These are phyloP conservation scores for Chymomyza procnemis DNA, from an alignment of 2,888 invertebrate genomes.

Conservation along the genomic window DNA sequence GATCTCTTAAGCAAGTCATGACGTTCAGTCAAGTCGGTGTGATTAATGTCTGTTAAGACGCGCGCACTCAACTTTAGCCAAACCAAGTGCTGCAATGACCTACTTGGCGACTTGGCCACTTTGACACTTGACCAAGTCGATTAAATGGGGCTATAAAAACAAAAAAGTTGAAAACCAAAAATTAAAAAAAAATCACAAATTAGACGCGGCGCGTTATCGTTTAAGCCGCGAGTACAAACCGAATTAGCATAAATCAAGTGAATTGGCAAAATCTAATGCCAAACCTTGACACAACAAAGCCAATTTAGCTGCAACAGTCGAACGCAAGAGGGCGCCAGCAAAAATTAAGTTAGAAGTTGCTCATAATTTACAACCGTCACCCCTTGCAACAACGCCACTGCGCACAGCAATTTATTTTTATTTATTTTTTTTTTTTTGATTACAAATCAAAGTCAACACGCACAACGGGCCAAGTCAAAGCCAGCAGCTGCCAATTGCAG, in stretches of 20 bases:
- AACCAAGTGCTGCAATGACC: slow-evolving; percentile 33
- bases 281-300: slow-evolving; percentile 37
- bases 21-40: neutral
- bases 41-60: neutral
- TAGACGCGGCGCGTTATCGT: slow-evolving; percentile 21
- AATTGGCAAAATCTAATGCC: neutral
- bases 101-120: slow-evolving; percentile 26
- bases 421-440: no score
- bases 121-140: slow-evolving; percentile 29
- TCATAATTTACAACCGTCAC: no score
- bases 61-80: neutral
- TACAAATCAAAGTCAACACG: slow-evolving; percentile 33
- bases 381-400: neutral
- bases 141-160: neutral
- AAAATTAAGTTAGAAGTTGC: neutral
- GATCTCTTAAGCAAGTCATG: neutral
- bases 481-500: neutral
- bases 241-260: slow-evolving; percentile 42
- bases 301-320: slow-evolving; percentile 1
- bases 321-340: slow-evolving; percentile 35
- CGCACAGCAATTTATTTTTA: slow-evolving; percentile 28
- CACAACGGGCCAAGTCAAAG: neutral
- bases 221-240: slow-evolving; percentile 7
- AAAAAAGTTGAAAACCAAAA: no score
- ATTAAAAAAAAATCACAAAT: slow-evolving; percentile 7